Evolutionary conservation across 2,113 vertebrate species (phyloP).

Genomic region (Hiodon alosoides): DNA sequence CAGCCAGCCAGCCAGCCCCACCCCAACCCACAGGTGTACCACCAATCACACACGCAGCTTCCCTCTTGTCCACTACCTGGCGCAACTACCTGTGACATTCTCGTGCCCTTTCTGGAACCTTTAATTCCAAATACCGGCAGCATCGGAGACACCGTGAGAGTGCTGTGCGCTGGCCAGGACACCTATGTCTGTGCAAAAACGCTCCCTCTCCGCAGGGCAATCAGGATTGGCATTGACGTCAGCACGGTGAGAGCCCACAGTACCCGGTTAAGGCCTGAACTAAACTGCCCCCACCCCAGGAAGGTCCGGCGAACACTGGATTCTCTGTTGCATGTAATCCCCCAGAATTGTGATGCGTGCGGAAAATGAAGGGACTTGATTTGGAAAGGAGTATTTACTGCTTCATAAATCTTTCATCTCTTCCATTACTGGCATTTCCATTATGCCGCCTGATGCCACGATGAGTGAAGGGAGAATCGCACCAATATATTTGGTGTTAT

Average conservation of each 20-base stretch:
- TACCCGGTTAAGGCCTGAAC: not conserved
- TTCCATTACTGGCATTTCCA: conserved; percentile 8
- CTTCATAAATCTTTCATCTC: conserved; percentile 21
- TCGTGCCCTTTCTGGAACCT: no score
- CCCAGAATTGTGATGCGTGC: not conserved
- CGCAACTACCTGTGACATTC: no score
- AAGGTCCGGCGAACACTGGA: not conserved
- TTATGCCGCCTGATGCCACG: conserved; percentile 12
- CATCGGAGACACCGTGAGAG: no score
- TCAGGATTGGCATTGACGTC: no score
- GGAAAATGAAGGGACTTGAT: conserved; percentile 4
- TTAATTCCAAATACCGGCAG: no score
- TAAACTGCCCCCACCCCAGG: not conserved
- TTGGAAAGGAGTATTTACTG: not conserved
- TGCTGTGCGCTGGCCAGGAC: no score
- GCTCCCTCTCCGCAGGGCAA: no score
- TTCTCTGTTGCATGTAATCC: not conserved
- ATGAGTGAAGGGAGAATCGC: conserved; percentile 14
- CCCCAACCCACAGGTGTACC: no score
- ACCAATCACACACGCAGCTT: no score
- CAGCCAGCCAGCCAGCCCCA: no score
- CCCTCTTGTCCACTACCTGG: no score
- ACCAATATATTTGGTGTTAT: conserved; percentile 9
- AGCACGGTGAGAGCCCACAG: not conserved
- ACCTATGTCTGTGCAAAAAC: no score